phyloP scores from a whole-genome alignment of 2,797 vertebrate genomes.

The Heteromormyrus szaboi region DNA sequence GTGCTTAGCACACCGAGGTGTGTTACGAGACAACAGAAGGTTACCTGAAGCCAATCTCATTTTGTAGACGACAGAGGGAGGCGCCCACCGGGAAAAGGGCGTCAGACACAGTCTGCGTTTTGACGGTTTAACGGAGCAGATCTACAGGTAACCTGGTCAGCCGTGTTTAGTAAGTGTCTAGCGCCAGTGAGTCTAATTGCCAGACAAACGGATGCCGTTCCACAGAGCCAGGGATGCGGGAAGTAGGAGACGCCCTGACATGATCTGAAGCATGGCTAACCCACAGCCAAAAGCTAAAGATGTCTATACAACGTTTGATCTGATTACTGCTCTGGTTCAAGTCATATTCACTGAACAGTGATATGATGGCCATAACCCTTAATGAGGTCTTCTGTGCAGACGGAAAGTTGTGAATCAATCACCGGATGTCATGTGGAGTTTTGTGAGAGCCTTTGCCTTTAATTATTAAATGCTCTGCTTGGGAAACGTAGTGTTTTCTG shows the following conservation, averaged over 20 bases:
- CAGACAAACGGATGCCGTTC: neutral
- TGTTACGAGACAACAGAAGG: neutral
- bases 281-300: neutral
- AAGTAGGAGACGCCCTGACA: neutral
- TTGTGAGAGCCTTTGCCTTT: neutral
- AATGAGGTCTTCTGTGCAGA: neutral
- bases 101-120: neutral
- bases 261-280: neutral
- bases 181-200: neutral
- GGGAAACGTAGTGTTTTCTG: neutral
- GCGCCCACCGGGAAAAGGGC: neutral
- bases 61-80: neutral
- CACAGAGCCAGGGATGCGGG: neutral
- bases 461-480: constrained; percentile 16
- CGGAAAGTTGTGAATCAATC: neutral
- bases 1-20: neutral
- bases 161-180: neutral
- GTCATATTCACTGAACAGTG: neutral
- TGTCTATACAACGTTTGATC: neutral
- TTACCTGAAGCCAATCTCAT: neutral
- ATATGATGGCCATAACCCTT: neutral
- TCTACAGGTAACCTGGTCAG: neutral
- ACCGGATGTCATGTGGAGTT: neutral
- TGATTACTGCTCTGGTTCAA: neutral
- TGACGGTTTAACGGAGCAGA: neutral